Evolutionary conservation across 2,113 vertebrate genomes (phyloP), one percentile per base, ranked within the genome.

Genomic region (Edolisoma coerulescens): DNA sequence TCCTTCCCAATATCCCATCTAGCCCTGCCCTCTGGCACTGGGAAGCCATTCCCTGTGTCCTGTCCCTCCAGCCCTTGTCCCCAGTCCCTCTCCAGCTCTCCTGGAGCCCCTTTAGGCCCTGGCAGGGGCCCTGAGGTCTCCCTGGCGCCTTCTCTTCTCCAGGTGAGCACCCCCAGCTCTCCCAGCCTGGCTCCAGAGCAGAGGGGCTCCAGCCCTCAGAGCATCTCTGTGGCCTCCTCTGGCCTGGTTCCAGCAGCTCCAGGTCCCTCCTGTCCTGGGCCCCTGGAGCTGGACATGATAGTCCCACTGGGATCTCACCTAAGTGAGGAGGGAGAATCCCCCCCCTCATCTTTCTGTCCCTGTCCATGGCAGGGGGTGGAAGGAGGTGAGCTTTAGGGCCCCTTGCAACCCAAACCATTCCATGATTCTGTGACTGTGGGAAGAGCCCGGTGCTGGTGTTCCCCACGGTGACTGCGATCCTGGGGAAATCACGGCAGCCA

Each of bases 401-500:
- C 42, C 42, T 56, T 42, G 57, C 67, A 27, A 13, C 13, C 30
- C 57, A 32, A 19, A 5, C 32, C 33, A 6, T 37, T 22, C 56
- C 49, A 7, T 10, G 24, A 8, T 37, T 57, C 22, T 27, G 59
- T 18, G 32, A 0, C 5, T 23, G n/a, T 49, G 50, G 50, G 59
- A 57, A 52, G 28, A 57, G 26, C 42, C 19, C 1, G 0, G 41
- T 15, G 24, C 47, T 22, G 45, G 10, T 4, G 16, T 7, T 61
- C 35, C 9, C n/a, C 28, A 28, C 3, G 24, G 4, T 52, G 35
- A 8, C 4, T 9, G 6, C 0, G 3, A 3, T 50, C 33, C 44
- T 10, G 14, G 17, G 63, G 44, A 30, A 49, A n/a, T 19, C 33
- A 9, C 0, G 2, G 64, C 8, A 27, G 16, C 8, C 7, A 84